A percentile compares a stretch with the other conserved stretches of the same genome.
Evolutionary conservation across 2,113 vertebrate species (phyloP).

Genomic region (Hemibagrus wyckioides): DNA sequence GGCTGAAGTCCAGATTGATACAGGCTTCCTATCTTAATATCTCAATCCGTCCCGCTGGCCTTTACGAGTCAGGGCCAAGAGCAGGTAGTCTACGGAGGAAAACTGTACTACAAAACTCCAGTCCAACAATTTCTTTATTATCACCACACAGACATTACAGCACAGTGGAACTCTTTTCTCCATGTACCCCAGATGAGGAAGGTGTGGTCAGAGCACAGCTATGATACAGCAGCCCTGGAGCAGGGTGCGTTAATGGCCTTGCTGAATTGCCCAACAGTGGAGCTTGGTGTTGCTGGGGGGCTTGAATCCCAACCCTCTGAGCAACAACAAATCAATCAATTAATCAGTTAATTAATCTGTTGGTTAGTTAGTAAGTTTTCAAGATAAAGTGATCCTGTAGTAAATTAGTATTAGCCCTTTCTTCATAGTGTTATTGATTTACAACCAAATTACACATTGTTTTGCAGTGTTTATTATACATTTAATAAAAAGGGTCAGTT

Average conservation of each 20-base stretch:
- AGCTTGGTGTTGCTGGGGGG: no score
- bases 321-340: no score
- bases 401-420: background rate
- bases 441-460: background rate
- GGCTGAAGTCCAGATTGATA: slow-evolving; percentile 4
- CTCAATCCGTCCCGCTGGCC: background rate
- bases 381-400: background rate
- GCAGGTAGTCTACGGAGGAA: background rate
- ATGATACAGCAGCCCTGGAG: no score
- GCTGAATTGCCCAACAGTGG: no score
- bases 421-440: background rate
- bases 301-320: no score
- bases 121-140: background rate
- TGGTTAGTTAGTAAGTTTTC: no score
- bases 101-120: background rate
- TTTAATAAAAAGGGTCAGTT: background rate
- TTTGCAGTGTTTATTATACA: background rate
- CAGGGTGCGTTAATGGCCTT: no score
- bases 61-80: background rate
- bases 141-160: no score
- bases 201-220: no score
- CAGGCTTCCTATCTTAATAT: background rate
- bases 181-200: no score
- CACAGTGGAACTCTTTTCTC: no score
- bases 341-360: no score